These are phyloP conservation scores for Hippocampus barbouri DNA, from an alignment of 2,113 vertebrate genomes.

Conservation along the genomic window DNA sequence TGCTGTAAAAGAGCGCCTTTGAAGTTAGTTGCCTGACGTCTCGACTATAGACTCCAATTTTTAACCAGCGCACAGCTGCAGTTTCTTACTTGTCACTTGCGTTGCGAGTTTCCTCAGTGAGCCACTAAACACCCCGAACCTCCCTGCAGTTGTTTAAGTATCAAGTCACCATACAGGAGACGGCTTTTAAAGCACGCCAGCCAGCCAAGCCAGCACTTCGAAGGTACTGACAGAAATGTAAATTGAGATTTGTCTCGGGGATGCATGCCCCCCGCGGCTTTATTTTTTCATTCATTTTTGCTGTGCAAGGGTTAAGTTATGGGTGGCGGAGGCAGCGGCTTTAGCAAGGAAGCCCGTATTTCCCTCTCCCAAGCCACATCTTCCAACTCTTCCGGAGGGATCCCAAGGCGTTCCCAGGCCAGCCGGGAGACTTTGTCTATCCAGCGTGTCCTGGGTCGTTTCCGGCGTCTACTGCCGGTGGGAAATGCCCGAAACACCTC, in stretches of 20 bases:
- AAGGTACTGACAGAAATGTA: conserved; percentile 43
- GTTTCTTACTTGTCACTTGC: conserved; percentile 34
- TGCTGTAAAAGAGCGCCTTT: not conserved
- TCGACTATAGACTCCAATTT: not conserved
- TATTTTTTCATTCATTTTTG: conserved; percentile 18
- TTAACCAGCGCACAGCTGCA: conserved; percentile 10
- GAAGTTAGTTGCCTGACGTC: no score
- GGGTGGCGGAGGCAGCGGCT: not conserved
- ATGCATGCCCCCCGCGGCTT: conserved; percentile 31
- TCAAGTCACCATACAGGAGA: conserved; percentile 42
- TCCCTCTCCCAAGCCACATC: no score
- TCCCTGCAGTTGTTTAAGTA: conserved; percentile 46
- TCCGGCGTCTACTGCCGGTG: no score
- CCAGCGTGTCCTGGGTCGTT: no score
- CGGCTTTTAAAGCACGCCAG: conserved; percentile 21
- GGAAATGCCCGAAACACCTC: no score
- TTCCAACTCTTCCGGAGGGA: no score
- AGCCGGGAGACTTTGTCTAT: no score
- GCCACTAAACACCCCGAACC: conserved; percentile 58
- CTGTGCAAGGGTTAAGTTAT: conserved; percentile 18
- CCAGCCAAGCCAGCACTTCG: conserved; percentile 42
- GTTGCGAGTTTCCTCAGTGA: conserved; percentile 39
- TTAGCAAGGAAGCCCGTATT: no score
- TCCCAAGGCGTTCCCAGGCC: no score
- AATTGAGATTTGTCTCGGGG: conserved; percentile 41